These are phyloP conservation scores for Acrossocheilus wenchowensis DNA, from an alignment of 2,797 vertebrate species.

Conservation along the genomic window DNA sequence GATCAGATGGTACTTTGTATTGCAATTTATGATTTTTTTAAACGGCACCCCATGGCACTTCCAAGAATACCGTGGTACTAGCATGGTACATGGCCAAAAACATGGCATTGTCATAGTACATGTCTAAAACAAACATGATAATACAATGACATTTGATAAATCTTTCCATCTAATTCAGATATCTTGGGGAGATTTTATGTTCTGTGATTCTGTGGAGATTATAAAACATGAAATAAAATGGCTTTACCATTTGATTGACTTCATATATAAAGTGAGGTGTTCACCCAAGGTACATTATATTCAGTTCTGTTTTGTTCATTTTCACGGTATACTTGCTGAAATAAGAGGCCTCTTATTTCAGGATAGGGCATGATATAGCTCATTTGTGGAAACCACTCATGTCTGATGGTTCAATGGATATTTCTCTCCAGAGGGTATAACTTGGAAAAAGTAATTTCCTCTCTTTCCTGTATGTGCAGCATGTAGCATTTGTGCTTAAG, in stretches of 20 bases:
- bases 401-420: conserved; percentile 50
- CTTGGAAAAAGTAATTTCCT: conserved; percentile 53
- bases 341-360: conserved; percentile 38
- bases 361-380: conserved; percentile 48
- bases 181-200: background rate
- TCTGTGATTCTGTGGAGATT: background rate
- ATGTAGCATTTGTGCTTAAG: conserved; percentile 32
- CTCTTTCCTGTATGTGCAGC: conserved; percentile 43
- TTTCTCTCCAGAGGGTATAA: conserved; percentile 48
- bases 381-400: conserved; percentile 49
- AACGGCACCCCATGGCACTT: background rate
- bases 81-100: background rate
- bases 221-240: background rate
- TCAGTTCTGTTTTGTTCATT: conserved; percentile 30
- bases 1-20: background rate
- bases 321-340: conserved; percentile 37
- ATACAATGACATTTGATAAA: conserved; percentile 10
- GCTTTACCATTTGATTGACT: conserved; percentile 27
- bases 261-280: conserved; percentile 19
- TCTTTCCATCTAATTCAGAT: background rate
- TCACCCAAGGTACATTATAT: conserved; percentile 19
- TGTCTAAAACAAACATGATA: background rate
- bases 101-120: background rate
- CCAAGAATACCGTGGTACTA: background rate
- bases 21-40: background rate